Conservation (phyloP, 2,797 vertebrate species). For the Acanthopagrus latus region DNA sequence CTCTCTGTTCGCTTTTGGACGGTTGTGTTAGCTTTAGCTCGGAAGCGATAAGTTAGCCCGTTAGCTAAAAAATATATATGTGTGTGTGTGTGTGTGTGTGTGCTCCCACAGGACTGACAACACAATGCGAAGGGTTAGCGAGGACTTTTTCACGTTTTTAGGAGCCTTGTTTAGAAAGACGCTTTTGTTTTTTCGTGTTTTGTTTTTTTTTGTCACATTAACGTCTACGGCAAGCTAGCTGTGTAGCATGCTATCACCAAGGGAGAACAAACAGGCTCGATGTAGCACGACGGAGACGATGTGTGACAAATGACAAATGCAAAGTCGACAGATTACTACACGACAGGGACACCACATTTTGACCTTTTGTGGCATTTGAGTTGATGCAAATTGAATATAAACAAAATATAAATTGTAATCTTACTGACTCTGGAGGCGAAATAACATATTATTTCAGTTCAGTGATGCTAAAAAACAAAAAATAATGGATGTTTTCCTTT, state of each 20-base stretch:
- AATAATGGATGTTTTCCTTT: not conserved
- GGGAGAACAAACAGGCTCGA: constrained; percentile 62
- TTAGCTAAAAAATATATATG: not conserved
- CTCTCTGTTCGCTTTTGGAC: constrained; percentile 56
- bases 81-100: not conserved
- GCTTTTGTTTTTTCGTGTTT: constrained; percentile 2
- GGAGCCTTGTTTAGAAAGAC: not conserved
- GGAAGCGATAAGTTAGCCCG: constrained; percentile 45
- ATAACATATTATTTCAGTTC: not conserved
- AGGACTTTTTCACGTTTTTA: not conserved
- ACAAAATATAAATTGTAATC: not conserved
- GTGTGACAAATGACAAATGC: constrained; percentile 13
- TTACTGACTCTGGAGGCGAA: not conserved
- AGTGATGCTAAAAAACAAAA: accelerated
- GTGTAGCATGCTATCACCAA: constrained; percentile 41
- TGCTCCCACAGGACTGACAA: constrained; percentile 58
- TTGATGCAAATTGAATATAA: not conserved
- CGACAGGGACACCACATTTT: not conserved
- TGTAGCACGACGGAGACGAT: constrained; percentile 42
- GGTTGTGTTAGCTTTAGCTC: constrained; percentile 65
- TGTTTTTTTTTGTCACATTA: constrained; percentile 39
- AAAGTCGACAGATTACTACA: constrained; percentile 2
- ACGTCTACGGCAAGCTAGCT: constrained; percentile 1
- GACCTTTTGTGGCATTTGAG: not conserved
- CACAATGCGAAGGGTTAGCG: constrained; percentile 2